These are phyloP conservation scores for Drosophila pallidifrons DNA, from an alignment of 1,140 invertebrate species.

Conservation along the genomic window DNA sequence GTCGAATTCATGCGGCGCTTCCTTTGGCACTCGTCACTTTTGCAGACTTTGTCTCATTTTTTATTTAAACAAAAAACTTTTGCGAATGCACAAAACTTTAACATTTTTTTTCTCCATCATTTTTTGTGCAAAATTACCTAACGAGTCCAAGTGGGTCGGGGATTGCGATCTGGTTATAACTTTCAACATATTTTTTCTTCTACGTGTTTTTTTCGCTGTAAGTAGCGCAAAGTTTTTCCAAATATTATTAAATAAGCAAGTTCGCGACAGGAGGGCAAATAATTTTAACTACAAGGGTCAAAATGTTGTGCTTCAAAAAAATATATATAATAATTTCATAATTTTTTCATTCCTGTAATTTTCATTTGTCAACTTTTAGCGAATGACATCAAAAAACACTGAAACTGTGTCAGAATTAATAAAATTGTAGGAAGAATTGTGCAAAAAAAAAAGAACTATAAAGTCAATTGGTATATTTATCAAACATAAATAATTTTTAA, in stretches of 20 bases:
- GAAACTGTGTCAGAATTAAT: background rate
- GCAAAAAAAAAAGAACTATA: no score
- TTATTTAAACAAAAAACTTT: constrained; percentile 63
- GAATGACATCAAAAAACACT: no score
- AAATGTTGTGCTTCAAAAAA: constrained; percentile 2
- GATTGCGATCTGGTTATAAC: constrained; percentile 42
- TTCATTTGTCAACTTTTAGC: background rate
- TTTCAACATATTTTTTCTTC: constrained; percentile 11
- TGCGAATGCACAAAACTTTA: constrained; percentile 46
- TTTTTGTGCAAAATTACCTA: constrained; percentile 40
- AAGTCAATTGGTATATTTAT: background rate
- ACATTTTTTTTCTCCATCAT: constrained; percentile 7
- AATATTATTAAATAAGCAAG: constrained; percentile 59
- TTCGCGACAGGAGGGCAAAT: constrained; percentile 14
- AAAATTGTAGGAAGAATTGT: background rate
- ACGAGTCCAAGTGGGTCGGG: constrained; percentile 25
- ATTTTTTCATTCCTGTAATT: background rate
- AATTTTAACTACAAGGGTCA: constrained; percentile 2
- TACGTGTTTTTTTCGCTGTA: constrained; percentile 14
- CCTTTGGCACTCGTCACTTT: constrained; percentile 64
- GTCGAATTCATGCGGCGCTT: constrained; percentile 47
- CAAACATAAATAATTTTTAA: background rate
- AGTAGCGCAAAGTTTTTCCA: constrained; percentile 50
- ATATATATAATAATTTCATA: constrained; percentile 22
- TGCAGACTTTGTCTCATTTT: constrained; percentile 67